Evolutionary conservation across 2,113 vertebrate genomes (phyloP), one percentile per base, ranked within the genome.

Genomic region (Abramis brama): DNA sequence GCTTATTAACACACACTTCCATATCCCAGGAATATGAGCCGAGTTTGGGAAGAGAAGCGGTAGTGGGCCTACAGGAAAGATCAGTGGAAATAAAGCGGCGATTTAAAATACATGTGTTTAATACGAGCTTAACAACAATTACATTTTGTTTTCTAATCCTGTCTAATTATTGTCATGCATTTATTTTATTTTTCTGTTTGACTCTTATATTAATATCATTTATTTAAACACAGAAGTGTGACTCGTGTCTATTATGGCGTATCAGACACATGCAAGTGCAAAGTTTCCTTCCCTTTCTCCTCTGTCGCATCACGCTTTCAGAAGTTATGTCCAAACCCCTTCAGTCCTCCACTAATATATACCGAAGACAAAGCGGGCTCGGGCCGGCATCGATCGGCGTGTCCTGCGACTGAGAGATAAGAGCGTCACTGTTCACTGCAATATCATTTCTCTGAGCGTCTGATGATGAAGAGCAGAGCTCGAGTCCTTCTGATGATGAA

Each of bases 401-500:
- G 97, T 97, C 97, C 97, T 99, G 98, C 95, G 96, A 94, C 95
- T 90, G 94, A 95, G 97, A 98, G 97, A 99, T 99, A 99, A 99
- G 98, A 96, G 97, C 97, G 97, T 97, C 96, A 96, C 95, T 98
- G 96, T 99, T 99, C 97, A 7, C 96, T 98, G 97, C 97, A 97
- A 99, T 99, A 99, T 99, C 97, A 99, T 99, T 99, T 99, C 97
- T 98, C 97, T 98, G 98, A 99, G 97, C 98, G 99, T 99, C 97
- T 98, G 97, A 99, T 99, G 98, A 99, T 99, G 98, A 99, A 99
- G 99, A 98, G 97, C 97, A 89, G 87, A 95, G 97, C 97, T 97
- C 39, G 95, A 97, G 97, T 98, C 97, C 33, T 33, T 99, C 97
- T 98, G 97, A 99, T 99, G 98, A 99, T 99, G 98, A 99, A 99